These are phyloP conservation scores for Hydractinia echinata DNA, from an alignment of 30 jellyfish, hydroid and myxozoan genomes.

Conservation along the genomic window DNA sequence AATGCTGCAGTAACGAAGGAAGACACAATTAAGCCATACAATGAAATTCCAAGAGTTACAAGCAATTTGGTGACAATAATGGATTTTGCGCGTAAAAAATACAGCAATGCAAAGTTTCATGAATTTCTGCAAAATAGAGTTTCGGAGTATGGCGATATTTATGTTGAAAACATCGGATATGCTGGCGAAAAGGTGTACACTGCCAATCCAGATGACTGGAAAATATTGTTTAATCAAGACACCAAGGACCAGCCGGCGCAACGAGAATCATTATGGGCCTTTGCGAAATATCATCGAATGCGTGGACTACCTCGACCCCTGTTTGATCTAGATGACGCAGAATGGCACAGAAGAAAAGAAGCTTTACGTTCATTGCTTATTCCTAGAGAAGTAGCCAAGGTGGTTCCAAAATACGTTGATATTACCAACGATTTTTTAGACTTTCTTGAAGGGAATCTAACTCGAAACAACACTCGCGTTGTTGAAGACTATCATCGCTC, in stretches of 20 bases:
- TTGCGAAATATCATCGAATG: not conserved
- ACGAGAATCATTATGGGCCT: not conserved
- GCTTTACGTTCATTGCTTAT: not conserved
- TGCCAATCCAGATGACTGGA: constrained; percentile 5
- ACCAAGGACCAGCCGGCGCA: not conserved
- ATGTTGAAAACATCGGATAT: not conserved
- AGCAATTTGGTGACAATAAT: not conserved
- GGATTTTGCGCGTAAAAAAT: not conserved
- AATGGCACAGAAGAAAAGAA: not conserved
- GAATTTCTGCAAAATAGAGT: not conserved
- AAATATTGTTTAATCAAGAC: not conserved
- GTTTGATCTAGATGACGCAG: not conserved
- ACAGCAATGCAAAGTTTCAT: not conserved
- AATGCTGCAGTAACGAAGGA: no score
- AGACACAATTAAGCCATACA: not conserved
- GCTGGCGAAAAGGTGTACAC: not conserved
- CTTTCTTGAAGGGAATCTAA: not conserved
- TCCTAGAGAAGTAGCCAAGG: not conserved
- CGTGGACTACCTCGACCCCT: not conserved
- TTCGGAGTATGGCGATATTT: not conserved
- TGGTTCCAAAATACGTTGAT: not conserved
- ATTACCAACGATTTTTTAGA: not conserved
- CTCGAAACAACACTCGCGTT: not conserved
- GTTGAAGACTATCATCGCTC: not conserved
- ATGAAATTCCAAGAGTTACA: not conserved